A percentile compares a stretch with the other conserved stretches of the same genome.
Evolutionary conservation across 1,140 invertebrate species (phyloP).

Genomic region (Drosophila repletoides): DNA sequence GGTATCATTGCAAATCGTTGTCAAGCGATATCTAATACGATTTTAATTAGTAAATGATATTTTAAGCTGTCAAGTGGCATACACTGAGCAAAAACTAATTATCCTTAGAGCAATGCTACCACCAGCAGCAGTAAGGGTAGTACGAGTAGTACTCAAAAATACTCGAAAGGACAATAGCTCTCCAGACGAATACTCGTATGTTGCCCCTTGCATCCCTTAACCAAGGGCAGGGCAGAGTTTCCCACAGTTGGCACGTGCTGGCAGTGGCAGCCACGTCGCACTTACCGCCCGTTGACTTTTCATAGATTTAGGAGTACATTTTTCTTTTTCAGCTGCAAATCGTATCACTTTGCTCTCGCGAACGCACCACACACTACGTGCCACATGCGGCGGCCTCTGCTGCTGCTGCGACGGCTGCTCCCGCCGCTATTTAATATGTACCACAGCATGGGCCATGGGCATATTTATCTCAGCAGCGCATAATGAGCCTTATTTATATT

Average conservation of each 20-base stretch:
- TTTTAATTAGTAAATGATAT: conserved; percentile 68
- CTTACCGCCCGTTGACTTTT: conserved; percentile 61
- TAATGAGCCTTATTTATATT: conserved; percentile 74
- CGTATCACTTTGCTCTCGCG: conserved; percentile 24
- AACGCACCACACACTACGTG: conserved; percentile 41
- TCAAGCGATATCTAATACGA: conserved; percentile 45
- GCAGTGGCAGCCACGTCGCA: conserved; percentile 47
- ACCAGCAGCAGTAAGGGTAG: no score
- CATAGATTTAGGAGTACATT: conserved; percentile 77
- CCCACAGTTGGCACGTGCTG: conserved; percentile 42
- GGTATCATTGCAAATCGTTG: conserved; percentile 25
- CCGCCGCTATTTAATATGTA: conserved; percentile 42
- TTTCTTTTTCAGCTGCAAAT: conserved; percentile 54
- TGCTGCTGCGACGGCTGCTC: conserved; percentile 29
- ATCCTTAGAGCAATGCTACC: conserved; percentile 21
- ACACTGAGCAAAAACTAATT: conserved; percentile 33
- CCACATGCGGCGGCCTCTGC: conserved; percentile 28
- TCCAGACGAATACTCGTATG: background rate
- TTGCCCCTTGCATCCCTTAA: conserved; percentile 31
- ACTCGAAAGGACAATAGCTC: background rate
- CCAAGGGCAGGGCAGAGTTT: background rate
- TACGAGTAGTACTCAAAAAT: conserved; percentile 6
- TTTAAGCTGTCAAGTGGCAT: conserved; percentile 43
- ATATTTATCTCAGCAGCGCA: conserved; percentile 63
- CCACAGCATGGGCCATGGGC: conserved; percentile 44